These are phyloP conservation scores for Drosophila paulistorum DNA, from an alignment of 1,140 invertebrate genomes.

Conservation along the genomic window DNA sequence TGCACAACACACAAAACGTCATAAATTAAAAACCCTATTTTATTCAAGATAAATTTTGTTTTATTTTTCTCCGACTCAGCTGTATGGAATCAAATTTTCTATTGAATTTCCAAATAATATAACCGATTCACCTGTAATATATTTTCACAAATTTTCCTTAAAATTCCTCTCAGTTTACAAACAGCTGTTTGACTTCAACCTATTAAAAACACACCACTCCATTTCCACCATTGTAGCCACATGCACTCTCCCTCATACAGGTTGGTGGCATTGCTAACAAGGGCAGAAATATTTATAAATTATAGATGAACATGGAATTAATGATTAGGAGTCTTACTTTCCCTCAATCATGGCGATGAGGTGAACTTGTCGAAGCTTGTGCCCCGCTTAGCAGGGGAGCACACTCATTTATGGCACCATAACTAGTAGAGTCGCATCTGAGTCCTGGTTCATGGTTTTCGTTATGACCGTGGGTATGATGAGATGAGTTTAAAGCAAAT, in stretches of 20 bases:
- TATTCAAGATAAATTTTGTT: no score
- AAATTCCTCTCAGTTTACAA: conserved; percentile 7
- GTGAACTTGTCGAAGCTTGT: conserved; percentile 4
- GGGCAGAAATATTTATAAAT: conserved; percentile 20
- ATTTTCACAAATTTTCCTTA: neutral
- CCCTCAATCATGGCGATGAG: conserved; percentile 31
- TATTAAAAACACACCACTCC: conserved; percentile 16
- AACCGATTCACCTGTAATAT: neutral
- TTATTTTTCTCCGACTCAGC: no score
- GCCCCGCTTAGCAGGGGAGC: conserved; percentile 43
- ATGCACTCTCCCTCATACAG: conserved; percentile 46
- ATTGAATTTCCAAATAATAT: no score
- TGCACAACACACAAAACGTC: no score
- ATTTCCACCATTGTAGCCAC: neutral
- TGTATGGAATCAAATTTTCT: no score
- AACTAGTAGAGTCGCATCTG: conserved; percentile 25
- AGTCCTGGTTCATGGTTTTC: neutral
- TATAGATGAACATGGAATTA: neutral
- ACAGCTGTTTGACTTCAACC: conserved; percentile 47
- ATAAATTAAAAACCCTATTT: no score
- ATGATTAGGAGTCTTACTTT: conserved; percentile 35
- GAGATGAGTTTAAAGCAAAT: no score
- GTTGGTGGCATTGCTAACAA: conserved; percentile 34
- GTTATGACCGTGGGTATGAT: conserved; percentile 59
- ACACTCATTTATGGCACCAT: conserved; percentile 55